phyloP scores from a whole-genome alignment of 2,113 vertebrate species.

The Riparia riparia region DNA sequence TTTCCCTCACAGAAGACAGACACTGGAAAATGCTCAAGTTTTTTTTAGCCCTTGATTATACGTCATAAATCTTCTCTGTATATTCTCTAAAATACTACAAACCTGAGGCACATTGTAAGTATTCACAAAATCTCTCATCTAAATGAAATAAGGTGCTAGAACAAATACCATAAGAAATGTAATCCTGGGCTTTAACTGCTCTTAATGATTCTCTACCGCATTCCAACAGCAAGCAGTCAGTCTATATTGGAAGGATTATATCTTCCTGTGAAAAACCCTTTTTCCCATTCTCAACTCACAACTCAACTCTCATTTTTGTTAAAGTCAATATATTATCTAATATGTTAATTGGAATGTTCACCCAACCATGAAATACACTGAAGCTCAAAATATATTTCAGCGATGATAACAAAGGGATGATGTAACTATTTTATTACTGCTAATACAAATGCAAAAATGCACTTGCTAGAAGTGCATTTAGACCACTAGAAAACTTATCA shows the following conservation, averaged over 20 bases:
- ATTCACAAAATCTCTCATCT: neutral
- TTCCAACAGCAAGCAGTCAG: neutral
- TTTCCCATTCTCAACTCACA: neutral
- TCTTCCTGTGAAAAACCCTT: neutral
- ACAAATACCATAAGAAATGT: neutral
- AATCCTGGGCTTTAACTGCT: neutral
- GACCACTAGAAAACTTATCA: neutral
- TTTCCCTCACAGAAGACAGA: neutral
- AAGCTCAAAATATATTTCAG: neutral
- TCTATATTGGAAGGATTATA: neutral
- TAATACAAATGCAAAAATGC: neutral
- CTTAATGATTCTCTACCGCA: neutral
- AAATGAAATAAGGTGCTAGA: neutral
- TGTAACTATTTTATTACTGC: neutral
- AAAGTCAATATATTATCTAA: neutral
- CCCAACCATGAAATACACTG: neutral
- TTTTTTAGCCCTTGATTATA: neutral
- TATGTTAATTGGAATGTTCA: neutral
- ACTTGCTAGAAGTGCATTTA: neutral
- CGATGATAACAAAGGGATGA: neutral
- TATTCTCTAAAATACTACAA: neutral
- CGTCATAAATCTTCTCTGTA: neutral
- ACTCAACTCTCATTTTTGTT: neutral
- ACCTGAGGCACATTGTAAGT: neutral
- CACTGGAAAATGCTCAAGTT: neutral